phyloP scores from a whole-genome alignment of 2,797 vertebrate species.

The Spinus pinus region DNA sequence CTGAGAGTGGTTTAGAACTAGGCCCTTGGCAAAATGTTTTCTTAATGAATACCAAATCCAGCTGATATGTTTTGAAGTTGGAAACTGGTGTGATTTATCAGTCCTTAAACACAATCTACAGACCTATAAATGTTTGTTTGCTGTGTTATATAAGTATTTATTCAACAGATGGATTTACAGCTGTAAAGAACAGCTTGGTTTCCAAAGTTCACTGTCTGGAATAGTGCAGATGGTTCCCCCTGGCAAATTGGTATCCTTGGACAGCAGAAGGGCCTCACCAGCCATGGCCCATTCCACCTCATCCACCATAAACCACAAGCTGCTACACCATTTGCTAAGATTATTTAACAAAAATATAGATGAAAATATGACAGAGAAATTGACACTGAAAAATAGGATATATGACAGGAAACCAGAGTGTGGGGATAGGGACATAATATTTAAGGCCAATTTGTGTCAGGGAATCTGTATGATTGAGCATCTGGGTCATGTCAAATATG shows the following conservation, averaged over 20 bases:
- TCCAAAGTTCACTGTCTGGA: background rate
- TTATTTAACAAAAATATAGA: background rate
- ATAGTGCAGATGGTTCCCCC: background rate
- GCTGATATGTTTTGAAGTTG: background rate
- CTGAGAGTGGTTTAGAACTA: background rate
- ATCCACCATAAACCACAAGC: background rate
- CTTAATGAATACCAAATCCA: background rate
- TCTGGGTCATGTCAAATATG: background rate
- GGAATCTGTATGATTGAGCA: background rate
- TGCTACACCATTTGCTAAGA: background rate
- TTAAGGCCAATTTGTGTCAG: background rate
- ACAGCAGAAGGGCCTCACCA: background rate
- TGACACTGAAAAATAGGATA: background rate
- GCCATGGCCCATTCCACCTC: background rate
- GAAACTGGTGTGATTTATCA: background rate
- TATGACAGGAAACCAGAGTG: background rate
- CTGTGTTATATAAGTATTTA: background rate
- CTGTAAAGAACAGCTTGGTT: background rate
- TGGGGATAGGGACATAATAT: background rate
- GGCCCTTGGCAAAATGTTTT: background rate
- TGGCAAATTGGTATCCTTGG: accelerated
- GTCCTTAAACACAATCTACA: background rate
- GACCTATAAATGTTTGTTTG: background rate
- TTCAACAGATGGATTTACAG: background rate
- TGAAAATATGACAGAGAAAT: background rate